Percentiles rank a stretch among this genome's conserved stretches.
These are phyloP conservation scores for Epiperipatus broadwayi DNA, from an alignment of 2,888 invertebrate genomes.

Conservation along the genomic window DNA sequence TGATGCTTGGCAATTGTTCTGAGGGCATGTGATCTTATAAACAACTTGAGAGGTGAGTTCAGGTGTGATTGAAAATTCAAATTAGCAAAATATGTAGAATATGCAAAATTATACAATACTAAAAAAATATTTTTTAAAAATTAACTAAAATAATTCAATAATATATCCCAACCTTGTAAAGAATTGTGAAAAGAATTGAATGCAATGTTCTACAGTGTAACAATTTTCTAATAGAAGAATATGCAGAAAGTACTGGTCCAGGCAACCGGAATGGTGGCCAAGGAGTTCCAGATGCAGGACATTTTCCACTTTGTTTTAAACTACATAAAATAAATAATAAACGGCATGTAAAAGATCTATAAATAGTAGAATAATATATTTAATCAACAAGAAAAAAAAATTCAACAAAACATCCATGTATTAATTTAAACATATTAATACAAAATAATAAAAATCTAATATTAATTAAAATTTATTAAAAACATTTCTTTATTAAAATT, in stretches of 20 bases:
- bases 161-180: slow-evolving; percentile 45
- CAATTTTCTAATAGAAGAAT: slow-evolving; percentile 23
- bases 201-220: slow-evolving; percentile 37
- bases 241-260: slow-evolving; percentile 39
- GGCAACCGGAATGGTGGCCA: slow-evolving; percentile 70
- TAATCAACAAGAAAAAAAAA: slow-evolving; percentile 6
- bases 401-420: not conserved
- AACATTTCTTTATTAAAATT: too few relatives aligned
- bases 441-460: slow-evolving; percentile 6
- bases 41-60: too few relatives aligned
- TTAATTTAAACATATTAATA: slow-evolving; percentile 8
- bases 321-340: slow-evolving; percentile 24
- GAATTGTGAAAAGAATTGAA: slow-evolving; percentile 53
- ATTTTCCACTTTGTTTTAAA: slow-evolving; percentile 40
- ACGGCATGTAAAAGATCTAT: not conserved
- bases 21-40: too few relatives aligned
- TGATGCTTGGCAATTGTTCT: too few relatives aligned
- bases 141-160: not conserved
- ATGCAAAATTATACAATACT: slow-evolving; percentile 14
- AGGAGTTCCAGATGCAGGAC: slow-evolving; percentile 28
- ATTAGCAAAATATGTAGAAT: not conserved
- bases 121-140: too few relatives aligned
- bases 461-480: too few relatives aligned
- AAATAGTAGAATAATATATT: not conserved
- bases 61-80: slow-evolving; percentile 8